Evolutionary conservation across 2,797 vertebrate species (phyloP), one percentile per base, ranked within the genome.

Genomic region (Apodemus agrarius): DNA sequence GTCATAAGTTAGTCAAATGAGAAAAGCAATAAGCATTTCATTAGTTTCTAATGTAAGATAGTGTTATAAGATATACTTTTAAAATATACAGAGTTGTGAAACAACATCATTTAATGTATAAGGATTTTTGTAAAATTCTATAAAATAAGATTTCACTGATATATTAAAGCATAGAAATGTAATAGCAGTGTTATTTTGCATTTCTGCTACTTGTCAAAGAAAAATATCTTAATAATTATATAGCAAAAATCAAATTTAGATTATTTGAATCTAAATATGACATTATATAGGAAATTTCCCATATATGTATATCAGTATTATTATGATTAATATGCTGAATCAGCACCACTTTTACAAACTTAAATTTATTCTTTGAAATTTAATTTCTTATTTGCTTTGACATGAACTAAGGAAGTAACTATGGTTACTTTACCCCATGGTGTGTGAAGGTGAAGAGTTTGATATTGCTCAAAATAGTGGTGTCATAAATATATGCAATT

Each of bases 401-500:
- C 34, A 63, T 54, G 19, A 34, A 54, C 4, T 76, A 80, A 97
- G 29, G 57, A 89, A 26, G 1, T 81, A 81, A 93, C 65, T 88
- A 78, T 63, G 14, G 3, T 79, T 93, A 91, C 31, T 80, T 54
- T 80, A 17, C 1, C 2, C 2, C 4, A 54, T 80, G 78, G 19
- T 80, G 17, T 54, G 9, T 80, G 17, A 80, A 1, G 17, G 17
- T 52, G 31, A 54, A 54, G 8, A 49, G 31, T 54, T 54, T 80
- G 19, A 54, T 12, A 54, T 54, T 80, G 6, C 52, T 80, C 49
- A 80, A 80, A 54, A 57, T 80, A 59, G 11, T 31, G 13, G 16
- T 63, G 37, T 59, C 57, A 61, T 93, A 94, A 96, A 93, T 74
- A 72, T 40, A 37, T 26, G 75, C 8, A 19, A 46, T 79, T 93